Conservation (phyloP, 2,797 vertebrate genomes). For the Poliocrania exsul region DNA sequence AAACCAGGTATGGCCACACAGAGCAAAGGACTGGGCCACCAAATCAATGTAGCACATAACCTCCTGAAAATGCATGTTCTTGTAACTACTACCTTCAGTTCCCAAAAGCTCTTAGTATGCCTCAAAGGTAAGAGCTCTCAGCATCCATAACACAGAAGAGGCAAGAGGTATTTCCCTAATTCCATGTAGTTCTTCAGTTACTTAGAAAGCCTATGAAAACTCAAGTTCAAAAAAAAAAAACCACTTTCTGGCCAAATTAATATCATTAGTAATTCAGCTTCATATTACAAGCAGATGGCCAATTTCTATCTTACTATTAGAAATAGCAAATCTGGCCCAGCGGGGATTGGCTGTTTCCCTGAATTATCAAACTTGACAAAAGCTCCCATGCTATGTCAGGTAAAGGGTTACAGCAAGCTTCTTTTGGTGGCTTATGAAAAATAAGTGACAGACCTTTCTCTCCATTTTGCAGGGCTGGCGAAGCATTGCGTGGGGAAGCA, state of each 20-base stretch:
- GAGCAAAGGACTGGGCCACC: not conserved
- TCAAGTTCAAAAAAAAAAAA: not conserved
- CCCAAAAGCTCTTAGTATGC: not conserved
- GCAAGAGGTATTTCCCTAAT: not conserved
- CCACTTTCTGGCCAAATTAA: not conserved
- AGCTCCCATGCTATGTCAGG: not conserved
- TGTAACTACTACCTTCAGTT: not conserved
- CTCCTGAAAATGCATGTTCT: not conserved
- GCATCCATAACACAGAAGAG: not conserved
- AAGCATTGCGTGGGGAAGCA: slow-evolving; percentile 92
- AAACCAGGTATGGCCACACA: not conserved
- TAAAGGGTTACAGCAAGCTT: not conserved
- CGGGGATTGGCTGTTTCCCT: not conserved
- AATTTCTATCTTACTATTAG: not conserved
- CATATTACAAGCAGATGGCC: not conserved
- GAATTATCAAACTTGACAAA: not conserved
- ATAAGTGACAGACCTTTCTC: slow-evolving; percentile 86
- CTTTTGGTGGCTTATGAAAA: not conserved
- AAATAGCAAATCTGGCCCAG: not conserved
- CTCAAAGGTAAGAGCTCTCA: not conserved
- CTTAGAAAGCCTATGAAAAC: not conserved
- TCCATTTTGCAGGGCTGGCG: slow-evolving; percentile 91
- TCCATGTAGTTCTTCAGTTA: not conserved
- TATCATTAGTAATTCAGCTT: not conserved
- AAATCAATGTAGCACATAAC: fast-evolving